Conservation (phyloP, 2,113 vertebrate genomes). For the Hydrochoerus hydrochaeris region DNA sequence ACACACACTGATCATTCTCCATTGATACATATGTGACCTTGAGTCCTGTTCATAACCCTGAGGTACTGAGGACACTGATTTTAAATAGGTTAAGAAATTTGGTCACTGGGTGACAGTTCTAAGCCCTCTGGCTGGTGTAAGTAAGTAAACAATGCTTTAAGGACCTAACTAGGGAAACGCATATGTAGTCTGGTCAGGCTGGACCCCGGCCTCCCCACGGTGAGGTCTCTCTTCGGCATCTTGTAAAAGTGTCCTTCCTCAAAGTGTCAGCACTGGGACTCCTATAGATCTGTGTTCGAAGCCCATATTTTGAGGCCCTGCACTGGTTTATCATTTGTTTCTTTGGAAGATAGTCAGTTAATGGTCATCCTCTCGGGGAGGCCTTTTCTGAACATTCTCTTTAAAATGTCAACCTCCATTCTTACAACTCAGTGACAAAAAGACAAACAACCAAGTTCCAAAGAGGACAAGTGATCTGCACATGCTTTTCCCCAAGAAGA, state of each 20-base stretch:
- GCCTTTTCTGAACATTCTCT: neutral
- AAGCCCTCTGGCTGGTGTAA: neutral
- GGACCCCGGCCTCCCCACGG: too few species aligned
- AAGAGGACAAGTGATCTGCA: neutral
- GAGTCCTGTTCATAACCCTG: neutral
- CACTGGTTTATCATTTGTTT: neutral
- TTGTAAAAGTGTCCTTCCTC: neutral
- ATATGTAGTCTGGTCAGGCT: neutral
- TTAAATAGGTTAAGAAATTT: conserved; percentile 1
- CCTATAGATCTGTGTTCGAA: neutral
- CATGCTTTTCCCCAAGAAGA: neutral
- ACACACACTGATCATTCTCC: neutral
- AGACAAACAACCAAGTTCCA: neutral
- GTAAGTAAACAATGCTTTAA: neutral
- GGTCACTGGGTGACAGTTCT: neutral
- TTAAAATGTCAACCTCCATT: neutral
- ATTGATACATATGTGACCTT: neutral
- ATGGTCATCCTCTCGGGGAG: neutral
- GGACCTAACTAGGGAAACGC: neutral
- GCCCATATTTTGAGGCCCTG: neutral
- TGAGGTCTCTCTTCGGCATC: neutral
- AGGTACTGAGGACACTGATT: conserved; percentile 9
- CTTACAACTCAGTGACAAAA: neutral
- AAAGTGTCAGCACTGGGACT: neutral
- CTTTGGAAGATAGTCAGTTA: neutral